Percentiles rank a stretch among this genome's conserved stretches.
These are phyloP conservation scores for Pteronura brasiliensis DNA, from an alignment of 2,113 vertebrate genomes.

Conservation along the genomic window DNA sequence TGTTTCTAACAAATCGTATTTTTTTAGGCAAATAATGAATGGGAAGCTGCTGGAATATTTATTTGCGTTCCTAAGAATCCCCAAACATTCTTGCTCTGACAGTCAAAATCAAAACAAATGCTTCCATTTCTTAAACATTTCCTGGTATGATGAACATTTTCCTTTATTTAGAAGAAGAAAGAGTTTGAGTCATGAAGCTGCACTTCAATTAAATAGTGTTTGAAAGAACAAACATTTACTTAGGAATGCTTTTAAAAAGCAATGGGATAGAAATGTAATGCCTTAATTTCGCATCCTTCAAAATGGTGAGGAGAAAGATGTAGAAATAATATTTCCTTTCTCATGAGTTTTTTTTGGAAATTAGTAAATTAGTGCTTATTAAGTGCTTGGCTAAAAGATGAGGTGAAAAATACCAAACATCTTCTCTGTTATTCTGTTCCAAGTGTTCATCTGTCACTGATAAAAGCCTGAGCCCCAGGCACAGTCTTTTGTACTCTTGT, in stretches of 20 bases:
- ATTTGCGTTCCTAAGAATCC: neutral
- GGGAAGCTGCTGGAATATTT: neutral
- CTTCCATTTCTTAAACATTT: slow-evolving; percentile 20
- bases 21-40: neutral
- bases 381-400: slow-evolving; percentile 45
- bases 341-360: neutral
- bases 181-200: neutral
- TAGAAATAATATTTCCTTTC: slow-evolving; percentile 41
- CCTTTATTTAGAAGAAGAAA: slow-evolving; percentile 37
- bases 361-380: slow-evolving; percentile 47
- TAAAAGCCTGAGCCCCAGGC: slow-evolving; percentile 50
- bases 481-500: slow-evolving; percentile 56
- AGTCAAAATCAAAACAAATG: slow-evolving; percentile 49
- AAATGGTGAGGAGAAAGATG: neutral
- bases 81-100: neutral
- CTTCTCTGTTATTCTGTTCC: slow-evolving; percentile 27
- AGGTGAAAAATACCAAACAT: slow-evolving; percentile 42
- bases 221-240: slow-evolving; percentile 16
- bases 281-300: neutral
- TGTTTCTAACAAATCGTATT: neutral
- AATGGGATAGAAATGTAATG: neutral
- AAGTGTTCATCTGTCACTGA: slow-evolving; percentile 51
- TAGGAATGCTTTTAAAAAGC: slow-evolving; percentile 10
- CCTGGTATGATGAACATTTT: neutral
- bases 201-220: neutral